Conservation (phyloP, 1,140 invertebrate species). For the Drosophila kurseongensis region DNA sequence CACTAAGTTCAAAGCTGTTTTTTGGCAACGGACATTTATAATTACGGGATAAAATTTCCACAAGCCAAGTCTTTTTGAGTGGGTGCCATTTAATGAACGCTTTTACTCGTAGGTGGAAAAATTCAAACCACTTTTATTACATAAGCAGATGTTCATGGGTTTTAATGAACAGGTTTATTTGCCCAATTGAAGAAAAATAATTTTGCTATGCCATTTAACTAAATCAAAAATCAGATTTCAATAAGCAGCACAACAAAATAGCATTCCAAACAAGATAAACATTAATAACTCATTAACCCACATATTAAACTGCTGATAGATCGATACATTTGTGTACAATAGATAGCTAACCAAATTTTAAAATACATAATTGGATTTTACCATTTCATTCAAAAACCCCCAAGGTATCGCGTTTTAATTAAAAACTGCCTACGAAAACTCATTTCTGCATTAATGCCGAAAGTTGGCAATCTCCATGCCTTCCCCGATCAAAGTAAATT, state of each 20-base stretch:
- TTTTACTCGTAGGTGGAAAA: too few relatives aligned
- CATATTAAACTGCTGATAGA: too few relatives aligned
- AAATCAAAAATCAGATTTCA: too few relatives aligned
- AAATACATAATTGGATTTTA: conserved; percentile 12
- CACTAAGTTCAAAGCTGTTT: conserved; percentile 33
- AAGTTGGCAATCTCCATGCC: background rate
- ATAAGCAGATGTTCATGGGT: background rate
- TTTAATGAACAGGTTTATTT: too few relatives aligned
- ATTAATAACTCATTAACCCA: too few relatives aligned
- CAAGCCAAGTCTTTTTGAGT: background rate
- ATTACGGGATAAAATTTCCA: conserved; percentile 20
- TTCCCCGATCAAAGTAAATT: conserved; percentile 20
- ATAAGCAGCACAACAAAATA: too few relatives aligned
- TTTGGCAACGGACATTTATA: conserved; percentile 28
- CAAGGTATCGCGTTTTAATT: conserved; percentile 26
- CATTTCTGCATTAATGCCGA: background rate
- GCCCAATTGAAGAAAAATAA: too few relatives aligned
- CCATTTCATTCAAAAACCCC: background rate
- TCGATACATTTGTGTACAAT: too few relatives aligned
- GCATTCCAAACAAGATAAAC: too few relatives aligned
- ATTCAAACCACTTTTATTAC: background rate
- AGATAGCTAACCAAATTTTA: background rate
- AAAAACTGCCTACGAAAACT: conserved; percentile 14
- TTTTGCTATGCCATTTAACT: too few relatives aligned
- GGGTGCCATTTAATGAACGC: background rate